Conservation (phyloP, 37 sponge, comb jelly and placozoan species). For the Cladorhizidae sp. region DNA sequence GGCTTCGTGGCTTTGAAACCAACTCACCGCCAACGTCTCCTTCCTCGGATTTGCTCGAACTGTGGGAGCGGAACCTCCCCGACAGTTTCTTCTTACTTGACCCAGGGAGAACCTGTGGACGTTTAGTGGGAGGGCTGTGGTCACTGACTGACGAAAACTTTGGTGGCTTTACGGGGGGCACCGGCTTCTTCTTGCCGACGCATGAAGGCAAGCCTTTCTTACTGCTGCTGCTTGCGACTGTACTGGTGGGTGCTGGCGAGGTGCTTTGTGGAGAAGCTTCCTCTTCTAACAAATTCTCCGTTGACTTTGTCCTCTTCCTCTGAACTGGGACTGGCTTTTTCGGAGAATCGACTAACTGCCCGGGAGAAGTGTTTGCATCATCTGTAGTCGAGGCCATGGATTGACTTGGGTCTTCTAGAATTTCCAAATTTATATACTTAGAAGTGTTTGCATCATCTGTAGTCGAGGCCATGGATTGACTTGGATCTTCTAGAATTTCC, state of each 20-base stretch:
- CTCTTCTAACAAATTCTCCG: background rate
- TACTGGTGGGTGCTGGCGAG: background rate
- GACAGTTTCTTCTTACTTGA: background rate
- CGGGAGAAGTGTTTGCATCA: background rate
- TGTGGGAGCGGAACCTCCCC: background rate
- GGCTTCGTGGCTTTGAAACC: too few relatives aligned
- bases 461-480: background rate
- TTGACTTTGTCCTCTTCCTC: slow-evolving; percentile 10
- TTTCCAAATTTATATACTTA: background rate
- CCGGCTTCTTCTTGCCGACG: background rate
- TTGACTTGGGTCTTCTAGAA: background rate
- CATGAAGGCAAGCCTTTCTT: too few relatives aligned
- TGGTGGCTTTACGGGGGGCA: slow-evolving; percentile 6
- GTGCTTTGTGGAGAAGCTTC: background rate
- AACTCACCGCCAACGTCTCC: too few relatives aligned
- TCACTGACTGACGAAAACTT: background rate
- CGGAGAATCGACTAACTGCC: background rate
- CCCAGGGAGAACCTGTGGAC: background rate
- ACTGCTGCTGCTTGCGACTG: background rate
- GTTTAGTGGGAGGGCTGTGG: background rate
- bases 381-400: background rate
- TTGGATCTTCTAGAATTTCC: background rate
- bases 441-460: slow-evolving; percentile 6
- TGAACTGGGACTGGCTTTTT: slow-evolving; percentile 35
- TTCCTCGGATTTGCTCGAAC: background rate